Percentiles rank a stretch among this genome's conserved stretches.
Conservation (phyloP, 2,797 vertebrate genomes). For the Chiloscyllium punctatum region DNA sequence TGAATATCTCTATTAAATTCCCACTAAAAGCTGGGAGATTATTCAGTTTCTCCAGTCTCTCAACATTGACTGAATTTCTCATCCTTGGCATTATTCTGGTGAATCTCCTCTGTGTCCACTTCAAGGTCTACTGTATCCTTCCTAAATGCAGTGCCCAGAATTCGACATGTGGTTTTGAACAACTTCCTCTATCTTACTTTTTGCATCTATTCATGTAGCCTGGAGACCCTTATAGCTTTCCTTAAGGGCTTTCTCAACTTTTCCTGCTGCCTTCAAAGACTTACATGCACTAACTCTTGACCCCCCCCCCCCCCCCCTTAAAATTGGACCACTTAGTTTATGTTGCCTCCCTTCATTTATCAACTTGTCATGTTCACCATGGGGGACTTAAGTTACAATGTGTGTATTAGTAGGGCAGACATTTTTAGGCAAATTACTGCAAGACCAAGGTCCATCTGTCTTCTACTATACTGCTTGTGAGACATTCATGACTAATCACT, state of each 20-base stretch:
- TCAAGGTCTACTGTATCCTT: background rate
- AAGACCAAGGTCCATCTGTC: background rate
- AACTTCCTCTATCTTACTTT: no score
- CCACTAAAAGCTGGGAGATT: background rate
- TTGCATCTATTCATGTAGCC: background rate
- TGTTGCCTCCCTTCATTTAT: background rate
- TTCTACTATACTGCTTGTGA: background rate
- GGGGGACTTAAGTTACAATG: background rate
- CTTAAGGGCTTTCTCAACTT: background rate
- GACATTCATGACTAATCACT: background rate
- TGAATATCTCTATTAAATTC: background rate
- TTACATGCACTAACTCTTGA: background rate
- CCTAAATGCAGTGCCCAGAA: background rate
- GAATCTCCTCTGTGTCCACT: background rate
- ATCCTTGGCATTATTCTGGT: background rate
- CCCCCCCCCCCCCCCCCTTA: background rate
- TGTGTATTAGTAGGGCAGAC: background rate
- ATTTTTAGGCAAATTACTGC: background rate
- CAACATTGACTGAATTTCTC: background rate
- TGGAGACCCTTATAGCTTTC: background rate
- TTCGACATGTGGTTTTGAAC: background rate
- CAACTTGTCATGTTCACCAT: background rate
- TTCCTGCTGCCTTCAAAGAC: background rate
- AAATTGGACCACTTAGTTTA: background rate
- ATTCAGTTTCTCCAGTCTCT: background rate